Conservation (phyloP, 2,888 invertebrate species). For the Mystacides longicornis region DNA sequence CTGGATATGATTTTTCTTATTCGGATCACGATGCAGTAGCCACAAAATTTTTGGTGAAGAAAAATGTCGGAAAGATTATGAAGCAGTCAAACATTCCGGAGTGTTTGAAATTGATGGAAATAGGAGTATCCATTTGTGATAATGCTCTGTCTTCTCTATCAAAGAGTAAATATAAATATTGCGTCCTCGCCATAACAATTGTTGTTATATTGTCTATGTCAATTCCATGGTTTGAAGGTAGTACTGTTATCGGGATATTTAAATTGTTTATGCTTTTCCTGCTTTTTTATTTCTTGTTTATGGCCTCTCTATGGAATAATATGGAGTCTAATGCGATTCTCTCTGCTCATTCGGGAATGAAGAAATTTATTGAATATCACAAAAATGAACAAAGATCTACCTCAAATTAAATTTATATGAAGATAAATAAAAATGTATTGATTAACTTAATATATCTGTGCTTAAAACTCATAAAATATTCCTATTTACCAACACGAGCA, state of each 20-base stretch:
- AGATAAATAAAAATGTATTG: no score
- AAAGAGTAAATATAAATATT: not conserved
- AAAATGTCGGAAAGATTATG: slow-evolving; percentile 6
- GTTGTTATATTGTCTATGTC: not conserved
- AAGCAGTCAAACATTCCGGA: not conserved
- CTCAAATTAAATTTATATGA: no score
- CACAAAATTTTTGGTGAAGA: slow-evolving; percentile 40
- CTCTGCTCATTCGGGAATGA: slow-evolving; percentile 66
- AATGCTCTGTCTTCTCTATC: slow-evolving; percentile 42
- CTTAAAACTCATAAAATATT: no score
- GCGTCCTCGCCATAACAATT: not conserved
- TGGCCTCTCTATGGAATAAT: slow-evolving; percentile 76
- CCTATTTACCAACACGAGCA: no score
- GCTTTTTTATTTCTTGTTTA: slow-evolving; percentile 62
- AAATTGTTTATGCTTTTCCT: slow-evolving; percentile 57
- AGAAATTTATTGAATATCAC: slow-evolving; percentile 38
- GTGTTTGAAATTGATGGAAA: slow-evolving; percentile 38
- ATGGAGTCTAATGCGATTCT: slow-evolving; percentile 72
- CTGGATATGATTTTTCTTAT: slow-evolving; percentile 65
- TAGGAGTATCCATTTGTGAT: slow-evolving; percentile 54
- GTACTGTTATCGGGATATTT: slow-evolving; percentile 47
- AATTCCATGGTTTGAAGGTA: slow-evolving; percentile 15
- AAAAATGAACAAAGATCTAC: no score
- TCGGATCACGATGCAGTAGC: slow-evolving; percentile 87
- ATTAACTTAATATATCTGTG: no score